Evolutionary conservation across 2,113 vertebrate genomes (phyloP), one percentile per base, ranked within the genome.

Genomic region (Alaudala cheleensis): DNA sequence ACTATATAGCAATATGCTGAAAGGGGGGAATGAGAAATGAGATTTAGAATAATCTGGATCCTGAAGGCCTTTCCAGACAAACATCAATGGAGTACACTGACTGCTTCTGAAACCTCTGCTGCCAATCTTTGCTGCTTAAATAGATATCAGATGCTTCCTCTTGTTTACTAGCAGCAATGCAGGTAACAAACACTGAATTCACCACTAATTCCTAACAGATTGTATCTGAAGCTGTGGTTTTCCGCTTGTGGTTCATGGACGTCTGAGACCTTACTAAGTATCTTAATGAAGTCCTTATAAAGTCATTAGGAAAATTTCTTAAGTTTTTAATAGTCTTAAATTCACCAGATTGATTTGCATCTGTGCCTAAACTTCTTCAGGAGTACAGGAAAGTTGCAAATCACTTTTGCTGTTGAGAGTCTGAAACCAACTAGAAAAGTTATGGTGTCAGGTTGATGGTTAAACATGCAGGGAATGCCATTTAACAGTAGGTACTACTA

Each of bases 221-320:
- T 81, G 2, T 50, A 92, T 74, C 56, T 47, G 74, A 80, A 90
- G 22, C 57, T 85, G 53, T 76, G 47, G 61, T 77, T 96, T 95
- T 91, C 79, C 1, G 2, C 14, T 93, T 81, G 56, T 58, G 53
- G 53, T 60, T 95, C 72, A 67, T 6, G 19, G 51, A 51, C 33
- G 84, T 71, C 61, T 81, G 31, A 89, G 22, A 78, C 21, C 17
- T 61, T 42, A 49, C 33, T 51, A 79, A 64, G 34, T 37, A 85
- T 26, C 33, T 64, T 71, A 79, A 71, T 64, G 19, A 64, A 47
- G 13, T 64, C 28, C 33, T 92, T 87, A 71, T 20, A 81, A 89
- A 94, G 19, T 71, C 74, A 85, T 87, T 71, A 94, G 47, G 73
- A 90, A 71, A 56, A 87, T 44, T 2, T 79, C 49, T 77, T 25